Percentiles rank a stretch among this genome's conserved stretches.
These are phyloP conservation scores for Thecocarcelia acutangulata DNA, from an alignment of 2,888 invertebrate genomes.

Conservation along the genomic window DNA sequence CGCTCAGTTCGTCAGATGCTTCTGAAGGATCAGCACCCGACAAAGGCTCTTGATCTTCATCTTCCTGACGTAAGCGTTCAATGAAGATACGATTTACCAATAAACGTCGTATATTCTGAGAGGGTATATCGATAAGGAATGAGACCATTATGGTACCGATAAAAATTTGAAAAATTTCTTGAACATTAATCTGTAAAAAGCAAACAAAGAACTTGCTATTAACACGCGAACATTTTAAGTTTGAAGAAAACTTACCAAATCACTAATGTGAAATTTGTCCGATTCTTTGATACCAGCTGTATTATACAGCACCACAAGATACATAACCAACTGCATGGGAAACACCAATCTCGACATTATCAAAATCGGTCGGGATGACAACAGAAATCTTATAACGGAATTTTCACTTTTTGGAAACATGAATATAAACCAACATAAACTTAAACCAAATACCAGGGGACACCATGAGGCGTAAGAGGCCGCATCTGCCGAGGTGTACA, in stretches of 20 bases:
- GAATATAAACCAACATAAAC: constrained; percentile 86
- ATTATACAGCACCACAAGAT: constrained; percentile 85
- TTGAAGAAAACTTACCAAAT: constrained; percentile 83
- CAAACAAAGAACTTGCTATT: neutral
- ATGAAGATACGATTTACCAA: constrained; percentile 80
- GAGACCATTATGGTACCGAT: constrained; percentile 83
- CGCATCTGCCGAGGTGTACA: constrained; percentile 84
- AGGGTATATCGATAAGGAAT: constrained; percentile 85
- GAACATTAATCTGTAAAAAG: constrained; percentile 83
- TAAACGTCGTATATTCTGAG: constrained; percentile 82
- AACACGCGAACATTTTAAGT: neutral
- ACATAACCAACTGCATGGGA: constrained; percentile 86
- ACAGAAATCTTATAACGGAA: constrained; percentile 76
- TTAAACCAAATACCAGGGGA: constrained; percentile 84
- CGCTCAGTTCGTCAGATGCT: constrained; percentile 63
- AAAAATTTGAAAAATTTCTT: constrained; percentile 83
- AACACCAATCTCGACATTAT: constrained; percentile 86
- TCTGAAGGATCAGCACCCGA: constrained; percentile 72
- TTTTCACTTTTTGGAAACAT: constrained; percentile 75
- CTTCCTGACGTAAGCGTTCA: constrained; percentile 72
- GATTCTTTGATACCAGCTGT: constrained; percentile 85
- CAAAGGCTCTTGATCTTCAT: constrained; percentile 55
- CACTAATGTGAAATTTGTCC: constrained; percentile 83
- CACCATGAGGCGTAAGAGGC: constrained; percentile 86
- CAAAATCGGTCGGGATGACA: constrained; percentile 83